Evolutionary conservation across 37 sponge, comb jelly and placozoan genomes (phyloP).

Genomic region (Haliclona indistincta): DNA sequence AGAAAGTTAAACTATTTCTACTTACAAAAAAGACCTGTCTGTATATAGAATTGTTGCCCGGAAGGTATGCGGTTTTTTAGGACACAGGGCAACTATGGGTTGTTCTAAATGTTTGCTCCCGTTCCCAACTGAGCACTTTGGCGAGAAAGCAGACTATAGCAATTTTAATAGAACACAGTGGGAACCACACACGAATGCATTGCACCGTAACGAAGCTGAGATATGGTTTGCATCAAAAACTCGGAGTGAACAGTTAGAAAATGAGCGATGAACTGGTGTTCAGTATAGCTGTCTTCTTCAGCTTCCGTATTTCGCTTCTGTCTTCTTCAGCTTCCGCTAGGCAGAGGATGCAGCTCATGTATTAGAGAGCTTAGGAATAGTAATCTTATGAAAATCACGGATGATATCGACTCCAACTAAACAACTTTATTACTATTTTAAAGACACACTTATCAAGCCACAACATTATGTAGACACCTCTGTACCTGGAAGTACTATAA

Average conservation of each 20-base stretch:
- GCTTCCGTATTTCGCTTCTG: conserved; percentile 57
- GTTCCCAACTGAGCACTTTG: conserved; percentile 36
- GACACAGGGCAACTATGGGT: conserved; percentile 25
- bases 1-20: no score
- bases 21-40: no score
- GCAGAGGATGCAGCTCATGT: no score
- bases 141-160: conserved; percentile 32
- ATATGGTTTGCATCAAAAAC: conserved; percentile 3
- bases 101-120: conserved; percentile 30
- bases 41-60: no score
- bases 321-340: no score
- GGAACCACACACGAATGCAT: conserved; percentile 1
- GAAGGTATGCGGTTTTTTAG: conserved; percentile 58
- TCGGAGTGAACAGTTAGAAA: background rate
- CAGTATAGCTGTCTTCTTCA: conserved; percentile 28
- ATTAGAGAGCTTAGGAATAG: no score
- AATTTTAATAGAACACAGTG: conserved; percentile 29
- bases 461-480: no score
- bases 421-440: no score
- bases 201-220: conserved; percentile 2
- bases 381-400: no score
- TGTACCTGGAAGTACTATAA: no score
- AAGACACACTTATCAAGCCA: no score
- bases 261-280: conserved; percentile 26
- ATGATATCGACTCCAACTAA: no score